Conservation (phyloP, 2,888 invertebrate genomes). For the Limnephilus rhombicus region DNA sequence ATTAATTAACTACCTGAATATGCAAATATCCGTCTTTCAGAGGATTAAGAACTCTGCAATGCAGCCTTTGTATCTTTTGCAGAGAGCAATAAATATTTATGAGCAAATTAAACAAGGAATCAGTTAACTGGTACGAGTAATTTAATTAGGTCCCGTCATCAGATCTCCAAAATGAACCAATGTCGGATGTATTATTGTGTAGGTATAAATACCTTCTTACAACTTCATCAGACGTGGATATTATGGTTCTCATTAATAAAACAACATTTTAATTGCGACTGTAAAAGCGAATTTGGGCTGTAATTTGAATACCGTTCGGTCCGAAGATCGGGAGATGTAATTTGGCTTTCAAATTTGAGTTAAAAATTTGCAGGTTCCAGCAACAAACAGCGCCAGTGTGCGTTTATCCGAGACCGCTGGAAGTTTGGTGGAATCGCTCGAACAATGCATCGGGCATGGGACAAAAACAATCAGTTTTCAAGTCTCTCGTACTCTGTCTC, state of each 20-base stretch:
- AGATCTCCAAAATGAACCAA: background rate
- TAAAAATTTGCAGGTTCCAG: conserved; percentile 45
- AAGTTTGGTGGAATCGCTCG: background rate
- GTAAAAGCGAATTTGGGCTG: conserved; percentile 13
- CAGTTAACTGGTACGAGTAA: background rate
- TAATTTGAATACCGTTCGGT: conserved; percentile 2
- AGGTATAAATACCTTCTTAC: background rate
- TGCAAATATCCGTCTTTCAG: conserved; percentile 3
- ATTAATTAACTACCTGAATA: conserved; percentile 13
- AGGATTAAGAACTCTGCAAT: background rate
- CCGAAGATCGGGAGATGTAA: conserved; percentile 49
- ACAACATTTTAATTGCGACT: conserved; percentile 48
- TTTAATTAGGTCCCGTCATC: conserved; percentile 12
- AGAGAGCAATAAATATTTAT: conserved; percentile 15
- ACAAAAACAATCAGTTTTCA: conserved; percentile 50
- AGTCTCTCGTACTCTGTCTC: background rate
- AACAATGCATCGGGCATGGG: conserved; percentile 40
- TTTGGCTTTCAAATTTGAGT: conserved; percentile 60
- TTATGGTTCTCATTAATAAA: conserved; percentile 5
- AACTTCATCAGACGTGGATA: conserved; percentile 15
- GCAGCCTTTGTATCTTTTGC: conserved; percentile 9
- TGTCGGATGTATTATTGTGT: background rate
- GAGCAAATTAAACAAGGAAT: background rate
- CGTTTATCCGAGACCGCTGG: background rate
- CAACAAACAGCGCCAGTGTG: background rate